Percentiles rank a stretch among this genome's conserved stretches.
Evolutionary conservation across 2,888 invertebrate genomes (phyloP).

Genomic region (Dynastes grantii): DNA sequence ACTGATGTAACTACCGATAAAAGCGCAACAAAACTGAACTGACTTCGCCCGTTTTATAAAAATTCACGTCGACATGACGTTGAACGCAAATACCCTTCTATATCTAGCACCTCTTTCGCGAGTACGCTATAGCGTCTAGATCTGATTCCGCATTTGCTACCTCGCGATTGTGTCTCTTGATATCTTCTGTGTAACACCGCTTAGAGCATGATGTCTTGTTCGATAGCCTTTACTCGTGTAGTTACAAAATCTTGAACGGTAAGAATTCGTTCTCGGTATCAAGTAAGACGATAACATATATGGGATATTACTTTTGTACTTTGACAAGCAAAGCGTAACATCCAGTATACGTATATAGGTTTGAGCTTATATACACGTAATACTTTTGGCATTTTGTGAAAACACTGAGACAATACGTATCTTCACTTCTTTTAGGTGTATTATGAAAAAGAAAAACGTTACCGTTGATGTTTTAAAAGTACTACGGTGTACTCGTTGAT

Average conservation of each 20-base stretch:
- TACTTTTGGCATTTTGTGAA: no score
- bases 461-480: no score
- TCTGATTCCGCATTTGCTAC: conserved; percentile 21
- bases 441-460: no score
- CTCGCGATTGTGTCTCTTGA: conserved; percentile 5
- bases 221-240: conserved; percentile 33
- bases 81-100: conserved; percentile 12
- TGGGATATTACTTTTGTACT: background rate
- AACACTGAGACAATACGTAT: no score
- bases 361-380: background rate
- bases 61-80: conserved; percentile 10
- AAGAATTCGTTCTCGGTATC: conserved; percentile 16
- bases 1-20: background rate
- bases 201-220: conserved; percentile 27
- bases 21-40: background rate
- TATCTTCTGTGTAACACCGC: conserved; percentile 27
- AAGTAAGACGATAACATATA: background rate
- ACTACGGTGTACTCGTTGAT: no score
- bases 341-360: background rate
- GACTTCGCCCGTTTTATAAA: background rate
- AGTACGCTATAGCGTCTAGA: background rate
- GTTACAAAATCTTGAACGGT: conserved; percentile 15
- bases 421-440: no score
- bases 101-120: background rate
- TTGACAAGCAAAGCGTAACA: background rate